Base-by-base conservation (phyloP, 2,888 invertebrate species). In the Orthonychiurus folsomi region DNA sequence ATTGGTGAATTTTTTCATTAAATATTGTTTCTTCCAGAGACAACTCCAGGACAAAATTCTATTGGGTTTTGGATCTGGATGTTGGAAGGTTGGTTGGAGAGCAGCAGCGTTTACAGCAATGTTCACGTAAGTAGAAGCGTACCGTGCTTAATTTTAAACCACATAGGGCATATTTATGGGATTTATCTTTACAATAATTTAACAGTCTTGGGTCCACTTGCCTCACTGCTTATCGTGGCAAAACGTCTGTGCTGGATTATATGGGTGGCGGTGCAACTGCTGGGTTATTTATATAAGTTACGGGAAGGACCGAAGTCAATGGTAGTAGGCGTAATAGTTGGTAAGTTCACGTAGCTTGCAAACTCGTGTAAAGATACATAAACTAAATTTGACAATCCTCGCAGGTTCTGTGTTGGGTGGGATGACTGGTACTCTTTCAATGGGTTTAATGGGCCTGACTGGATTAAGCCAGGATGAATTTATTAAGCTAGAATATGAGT, bases 21-120 rank as follows among this genome's bases (percentile, higher is more conserved):
- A n/a, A n/a, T n/a, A n/a, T n/a, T n/a, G n/a, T n/a, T 56, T 12
- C 54, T 53, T 28, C 20, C 24, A 60, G 58, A 60, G 18, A 48
- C 3, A 12, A 2, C 25, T 58, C 18, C 87, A 88, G 78, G 85
- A 87, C 75, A 78, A 80, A 75, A 84, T 89, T 1, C 85, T 84
- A 0, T 56, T 84, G 21, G 83, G 81, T 68, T 87, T 89, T 78
- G 83, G 83, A 0, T 86, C 81, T 77, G 89, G 88, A n/a, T 88
- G 85, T 0, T 81, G 80, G 20, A 81, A 79, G 70, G 86, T 86
- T 83, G 85, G 85, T 2, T 85, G 84, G 84, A 81, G 86, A 72
- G 74, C 89, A 26, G 81, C 82, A 3, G 74, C 84, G 0, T 90
- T 90, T 73, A 82, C 84, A 50, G 82, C 83, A 27, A 76, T 83